Evolutionary conservation across 2,113 vertebrate species (phyloP), one percentile per base, ranked within the genome.

Genomic region (Otocyon megalotis): DNA sequence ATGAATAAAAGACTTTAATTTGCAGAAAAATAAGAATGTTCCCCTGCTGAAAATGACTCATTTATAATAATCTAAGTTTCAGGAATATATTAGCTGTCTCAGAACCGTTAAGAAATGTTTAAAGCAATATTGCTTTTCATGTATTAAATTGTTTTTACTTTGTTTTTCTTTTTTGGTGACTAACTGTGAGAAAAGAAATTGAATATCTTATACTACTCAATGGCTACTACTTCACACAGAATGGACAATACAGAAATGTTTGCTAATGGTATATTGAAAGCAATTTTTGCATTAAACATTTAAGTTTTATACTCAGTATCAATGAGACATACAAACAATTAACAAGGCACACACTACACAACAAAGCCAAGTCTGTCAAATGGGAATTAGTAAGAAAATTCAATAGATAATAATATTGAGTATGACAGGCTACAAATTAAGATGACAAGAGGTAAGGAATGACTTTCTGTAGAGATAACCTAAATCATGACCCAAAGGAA

Each of bases 1-100:
- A 8, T 81, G 8, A 91, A 91, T n/a, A 50, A 84, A 93, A 53
- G 0, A 71, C n/a, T 96, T 86, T 89, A 82, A 80, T 86, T 88
- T 84, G 81, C 35, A 88, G 20, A 74, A 89, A 71, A 96, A 20
- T 80, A 80, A 93, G 22, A 72, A 35, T 8, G 1, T 35, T 85
- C 2, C 2, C 7, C 20, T 24, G 1, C 32, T 63, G 3, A 83
- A 95, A 91, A 65, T 76, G 13, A 56, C 0, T 82, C 4, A 83
- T 8, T 89, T 30, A 71, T 54, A 85, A 85, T 71, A 94, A 86
- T 43, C 17, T 54, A 65, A 83, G 1, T 58, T 89, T 92, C 35
- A 85, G 30, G 7, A 71, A 53, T 81, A 30, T 37, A 56, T 56
- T 83, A 79, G 71, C 12, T 88, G 7, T 93, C 32, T 81, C 35